phyloP scores from a whole-genome alignment of 2,113 vertebrate genomes.

The Gobius niger region DNA sequence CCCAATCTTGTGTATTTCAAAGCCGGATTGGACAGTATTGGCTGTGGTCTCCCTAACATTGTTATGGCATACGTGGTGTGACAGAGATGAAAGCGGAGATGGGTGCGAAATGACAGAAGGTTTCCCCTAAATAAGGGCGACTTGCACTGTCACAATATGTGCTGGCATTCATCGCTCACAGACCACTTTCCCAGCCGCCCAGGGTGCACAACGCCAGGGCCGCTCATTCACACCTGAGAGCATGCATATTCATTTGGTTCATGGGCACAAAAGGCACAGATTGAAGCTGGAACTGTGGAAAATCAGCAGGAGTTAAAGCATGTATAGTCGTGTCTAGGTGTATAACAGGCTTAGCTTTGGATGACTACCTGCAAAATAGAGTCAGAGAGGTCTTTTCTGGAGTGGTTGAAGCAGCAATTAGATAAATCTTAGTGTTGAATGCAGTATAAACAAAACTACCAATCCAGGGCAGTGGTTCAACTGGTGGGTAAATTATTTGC shows the following conservation, averaged over 20 bases:
- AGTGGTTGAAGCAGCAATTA: neutral
- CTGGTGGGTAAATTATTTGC: no score
- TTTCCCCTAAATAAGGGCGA: slow-evolving; percentile 58
- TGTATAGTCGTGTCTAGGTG: slow-evolving; percentile 20
- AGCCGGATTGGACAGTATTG: slow-evolving; percentile 13
- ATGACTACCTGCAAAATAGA: slow-evolving; percentile 12
- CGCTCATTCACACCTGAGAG: slow-evolving; percentile 46
- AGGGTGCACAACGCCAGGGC: slow-evolving; percentile 34
- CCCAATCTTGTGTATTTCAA: slow-evolving; percentile 5
- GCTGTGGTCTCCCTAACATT: slow-evolving; percentile 31
- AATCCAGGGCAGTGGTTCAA: no score
- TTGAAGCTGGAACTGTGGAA: slow-evolving; percentile 14
- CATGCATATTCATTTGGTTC: slow-evolving; percentile 57
- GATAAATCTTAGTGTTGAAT: no score
- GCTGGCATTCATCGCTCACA: slow-evolving; percentile 63
- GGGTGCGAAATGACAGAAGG: slow-evolving; percentile 39
- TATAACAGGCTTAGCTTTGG: slow-evolving; percentile 34
- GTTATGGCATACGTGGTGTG: slow-evolving; percentile 35
- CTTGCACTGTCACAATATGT: slow-evolving; percentile 50
- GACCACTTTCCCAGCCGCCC: slow-evolving; percentile 34
- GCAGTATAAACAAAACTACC: no score
- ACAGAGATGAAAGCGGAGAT: slow-evolving; percentile 53
- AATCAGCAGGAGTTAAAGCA: slow-evolving; percentile 9
- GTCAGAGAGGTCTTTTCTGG: neutral
- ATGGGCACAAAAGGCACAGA: slow-evolving; percentile 4